phyloP scores from a whole-genome alignment of 2,113 vertebrate species.

The Phodopus roborovskii region DNA sequence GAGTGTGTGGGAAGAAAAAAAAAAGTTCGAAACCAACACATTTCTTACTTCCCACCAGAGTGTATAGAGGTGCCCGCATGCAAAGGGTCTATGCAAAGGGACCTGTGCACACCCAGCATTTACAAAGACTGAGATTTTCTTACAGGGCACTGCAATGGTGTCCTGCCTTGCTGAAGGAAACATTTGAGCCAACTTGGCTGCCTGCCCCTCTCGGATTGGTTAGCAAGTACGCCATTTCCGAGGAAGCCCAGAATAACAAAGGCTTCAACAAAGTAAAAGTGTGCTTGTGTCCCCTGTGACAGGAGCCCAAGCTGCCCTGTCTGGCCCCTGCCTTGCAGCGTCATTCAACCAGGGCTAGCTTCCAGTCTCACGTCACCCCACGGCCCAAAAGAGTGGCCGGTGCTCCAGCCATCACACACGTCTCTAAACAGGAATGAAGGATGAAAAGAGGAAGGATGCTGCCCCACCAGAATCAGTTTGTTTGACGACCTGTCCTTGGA shows the following conservation, averaged over 20 bases:
- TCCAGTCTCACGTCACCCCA: neutral
- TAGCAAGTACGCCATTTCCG: neutral
- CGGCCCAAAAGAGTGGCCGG: neutral
- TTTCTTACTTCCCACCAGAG: neutral
- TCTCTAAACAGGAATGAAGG: neutral
- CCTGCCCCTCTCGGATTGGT: neutral
- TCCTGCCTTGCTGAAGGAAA: neutral
- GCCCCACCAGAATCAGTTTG: neutral
- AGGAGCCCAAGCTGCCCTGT: neutral
- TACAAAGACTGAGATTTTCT: too few species aligned
- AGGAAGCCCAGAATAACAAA: slow-evolving; percentile 36
- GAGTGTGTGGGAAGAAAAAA: neutral
- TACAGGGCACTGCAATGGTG: neutral
- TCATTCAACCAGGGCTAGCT: neutral
- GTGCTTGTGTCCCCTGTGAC: neutral
- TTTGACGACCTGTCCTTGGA: neutral
- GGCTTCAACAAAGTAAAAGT: neutral
- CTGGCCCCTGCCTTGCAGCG: neutral
- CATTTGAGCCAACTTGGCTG: neutral
- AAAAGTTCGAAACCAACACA: neutral
- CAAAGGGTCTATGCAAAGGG: too few species aligned
- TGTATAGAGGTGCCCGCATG: fast-evolving
- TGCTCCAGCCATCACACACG: neutral
- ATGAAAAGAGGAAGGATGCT: neutral
- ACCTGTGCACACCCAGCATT: neutral